phyloP scores from a whole-genome alignment of 2,888 invertebrate genomes.

The Gymnoscelis rufifasciata region DNA sequence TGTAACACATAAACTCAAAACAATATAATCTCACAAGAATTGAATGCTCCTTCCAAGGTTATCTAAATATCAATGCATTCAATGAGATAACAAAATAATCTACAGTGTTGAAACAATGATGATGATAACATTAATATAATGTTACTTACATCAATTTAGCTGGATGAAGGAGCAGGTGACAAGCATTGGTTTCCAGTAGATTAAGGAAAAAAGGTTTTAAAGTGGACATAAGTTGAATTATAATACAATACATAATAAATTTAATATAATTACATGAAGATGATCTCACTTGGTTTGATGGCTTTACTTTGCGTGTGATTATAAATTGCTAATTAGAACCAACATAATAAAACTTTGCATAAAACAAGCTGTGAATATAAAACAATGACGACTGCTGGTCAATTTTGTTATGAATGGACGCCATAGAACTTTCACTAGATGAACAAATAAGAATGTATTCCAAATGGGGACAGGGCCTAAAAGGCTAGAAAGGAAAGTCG shows the following conservation, averaged over 20 bases:
- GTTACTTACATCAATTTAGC: conserved; percentile 11
- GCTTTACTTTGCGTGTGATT: not conserved
- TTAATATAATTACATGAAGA: no score
- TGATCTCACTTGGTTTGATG: no score
- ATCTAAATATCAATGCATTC: conserved; percentile 50
- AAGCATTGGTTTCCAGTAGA: no score
- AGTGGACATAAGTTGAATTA: no score
- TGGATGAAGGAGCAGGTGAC: not conserved
- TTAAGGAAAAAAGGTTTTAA: no score
- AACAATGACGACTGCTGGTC: conserved; percentile 8
- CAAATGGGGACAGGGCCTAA: no score
- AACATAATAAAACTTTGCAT: not conserved
- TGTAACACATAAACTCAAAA: no score
- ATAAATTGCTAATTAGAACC: not conserved
- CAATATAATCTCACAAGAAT: conserved; percentile 13
- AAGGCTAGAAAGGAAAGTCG: no score
- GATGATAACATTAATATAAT: conserved; percentile 27
- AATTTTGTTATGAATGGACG: conserved; percentile 10
- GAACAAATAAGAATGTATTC: conserved; percentile 17
- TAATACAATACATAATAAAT: no score
- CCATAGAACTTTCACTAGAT: conserved; percentile 27
- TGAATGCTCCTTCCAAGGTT: conserved; percentile 39
- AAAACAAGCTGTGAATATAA: conserved; percentile 3
- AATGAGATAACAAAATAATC: conserved; percentile 39
- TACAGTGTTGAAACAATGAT: conserved; percentile 28